These are phyloP conservation scores for Salminus brasiliensis DNA, from an alignment of 2,113 vertebrate genomes.

Conservation along the genomic window DNA sequence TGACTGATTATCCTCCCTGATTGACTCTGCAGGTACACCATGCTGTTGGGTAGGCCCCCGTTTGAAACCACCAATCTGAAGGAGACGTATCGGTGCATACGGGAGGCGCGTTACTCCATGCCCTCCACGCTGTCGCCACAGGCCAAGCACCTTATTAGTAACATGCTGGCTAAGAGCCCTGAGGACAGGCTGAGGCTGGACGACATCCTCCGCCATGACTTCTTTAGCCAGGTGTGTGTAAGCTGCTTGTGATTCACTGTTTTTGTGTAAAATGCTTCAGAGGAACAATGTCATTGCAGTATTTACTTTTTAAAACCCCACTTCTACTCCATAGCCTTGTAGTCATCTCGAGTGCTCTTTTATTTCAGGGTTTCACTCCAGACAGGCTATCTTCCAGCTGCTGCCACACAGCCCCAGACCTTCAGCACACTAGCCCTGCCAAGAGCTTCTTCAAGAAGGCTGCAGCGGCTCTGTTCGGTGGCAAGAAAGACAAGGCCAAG, in stretches of 20 bases:
- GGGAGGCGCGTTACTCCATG: conserved; percentile 84
- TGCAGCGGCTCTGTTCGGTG: conserved; percentile 87
- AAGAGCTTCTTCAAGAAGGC: conserved; percentile 91
- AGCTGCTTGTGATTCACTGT: neutral
- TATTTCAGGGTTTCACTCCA: conserved; percentile 83
- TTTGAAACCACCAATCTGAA: conserved; percentile 91
- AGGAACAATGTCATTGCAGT: neutral
- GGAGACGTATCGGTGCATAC: conserved; percentile 86
- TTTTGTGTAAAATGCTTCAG: too few relatives aligned
- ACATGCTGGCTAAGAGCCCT: conserved; percentile 86
- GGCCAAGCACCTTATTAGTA: conserved; percentile 84
- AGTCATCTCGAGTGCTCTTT: too few relatives aligned
- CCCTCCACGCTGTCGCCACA: conserved; percentile 81
- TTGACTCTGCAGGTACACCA: conserved; percentile 80
- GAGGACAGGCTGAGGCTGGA: conserved; percentile 83
- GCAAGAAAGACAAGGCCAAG: conserved; percentile 88
- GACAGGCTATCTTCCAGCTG: conserved; percentile 83
- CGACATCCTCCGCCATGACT: conserved; percentile 85
- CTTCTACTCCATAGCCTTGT: too few relatives aligned
- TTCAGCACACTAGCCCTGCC: conserved; percentile 86
- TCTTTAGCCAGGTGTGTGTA: conserved; percentile 82
- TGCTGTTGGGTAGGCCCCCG: conserved; percentile 85
- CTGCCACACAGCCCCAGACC: conserved; percentile 84
- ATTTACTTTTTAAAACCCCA: too few relatives aligned
- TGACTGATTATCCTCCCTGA: neutral